Evolutionary conservation across 2,888 invertebrate species (phyloP).

Genomic region (Heliconius cydno): DNA sequence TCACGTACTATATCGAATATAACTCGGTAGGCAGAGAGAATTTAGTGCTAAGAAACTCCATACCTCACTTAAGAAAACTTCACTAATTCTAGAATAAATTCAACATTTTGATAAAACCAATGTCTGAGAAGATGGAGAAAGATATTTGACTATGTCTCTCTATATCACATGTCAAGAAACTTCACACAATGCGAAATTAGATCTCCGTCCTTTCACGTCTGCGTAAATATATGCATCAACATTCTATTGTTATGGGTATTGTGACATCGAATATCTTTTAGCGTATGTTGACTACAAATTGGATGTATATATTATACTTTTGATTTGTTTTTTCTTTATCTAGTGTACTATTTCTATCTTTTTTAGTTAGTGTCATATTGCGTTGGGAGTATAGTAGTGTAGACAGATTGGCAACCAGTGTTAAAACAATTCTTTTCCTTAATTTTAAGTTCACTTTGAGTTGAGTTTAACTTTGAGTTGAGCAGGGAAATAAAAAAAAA

Average conservation of each 20-base stretch:
- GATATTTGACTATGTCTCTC: neutral
- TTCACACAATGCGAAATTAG: conserved; percentile 25
- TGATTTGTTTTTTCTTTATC: neutral
- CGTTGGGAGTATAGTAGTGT: too few relatives aligned
- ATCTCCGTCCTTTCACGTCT: conserved; percentile 15
- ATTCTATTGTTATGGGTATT: conserved; percentile 28
- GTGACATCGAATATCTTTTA: conserved; percentile 30
- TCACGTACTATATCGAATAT: neutral
- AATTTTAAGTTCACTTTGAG: too few relatives aligned
- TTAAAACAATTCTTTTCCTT: too few relatives aligned
- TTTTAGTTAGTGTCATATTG: too few relatives aligned
- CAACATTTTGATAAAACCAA: neutral
- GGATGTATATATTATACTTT: conserved; percentile 11
- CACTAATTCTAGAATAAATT: neutral
- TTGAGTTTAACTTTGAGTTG: too few relatives aligned
- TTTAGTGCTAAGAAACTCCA: neutral
- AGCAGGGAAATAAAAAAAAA: too few relatives aligned
- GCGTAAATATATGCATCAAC: conserved; percentile 32
- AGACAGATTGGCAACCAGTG: too few relatives aligned
- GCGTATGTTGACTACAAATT: conserved; percentile 25
- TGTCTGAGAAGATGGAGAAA: neutral
- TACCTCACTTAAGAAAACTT: neutral
- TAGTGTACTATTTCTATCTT: too few relatives aligned
- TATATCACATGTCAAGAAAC: conserved; percentile 24
- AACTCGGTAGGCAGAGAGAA: neutral